phyloP scores from a whole-genome alignment of 1,140 invertebrate genomes.

The Chironomus striatipennis region DNA sequence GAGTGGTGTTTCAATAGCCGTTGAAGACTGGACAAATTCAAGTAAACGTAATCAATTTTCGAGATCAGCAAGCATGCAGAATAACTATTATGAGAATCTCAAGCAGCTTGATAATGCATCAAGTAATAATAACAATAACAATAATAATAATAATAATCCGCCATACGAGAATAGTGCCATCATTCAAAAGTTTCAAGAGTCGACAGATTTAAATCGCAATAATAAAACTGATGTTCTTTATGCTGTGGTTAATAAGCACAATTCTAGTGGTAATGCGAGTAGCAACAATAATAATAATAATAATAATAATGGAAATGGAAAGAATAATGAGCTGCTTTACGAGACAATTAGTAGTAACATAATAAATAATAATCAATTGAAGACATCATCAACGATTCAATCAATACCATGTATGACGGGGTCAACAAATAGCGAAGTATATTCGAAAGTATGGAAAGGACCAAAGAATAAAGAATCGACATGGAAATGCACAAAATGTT shows the following conservation, averaged over 20 bases:
- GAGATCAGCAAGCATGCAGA: not conserved
- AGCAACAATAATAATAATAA: slow-evolving; percentile 33
- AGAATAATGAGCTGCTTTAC: not conserved
- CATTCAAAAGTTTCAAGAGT: slow-evolving; percentile 21
- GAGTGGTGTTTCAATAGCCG: slow-evolving; percentile 35
- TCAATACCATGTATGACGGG: slow-evolving; percentile 27
- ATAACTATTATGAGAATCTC: slow-evolving; percentile 26
- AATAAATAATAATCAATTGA: slow-evolving; percentile 26
- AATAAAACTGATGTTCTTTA: slow-evolving; percentile 33
- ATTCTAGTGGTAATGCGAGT: slow-evolving; percentile 25
- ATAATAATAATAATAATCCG: slow-evolving; percentile 24
- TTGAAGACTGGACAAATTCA: slow-evolving; percentile 36
- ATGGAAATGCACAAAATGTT: slow-evolving; percentile 82
- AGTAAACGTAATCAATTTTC: not conserved
- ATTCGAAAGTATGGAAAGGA: slow-evolving; percentile 41
- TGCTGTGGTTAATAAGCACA: slow-evolving; percentile 38
- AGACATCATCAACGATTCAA: slow-evolving; percentile 24
- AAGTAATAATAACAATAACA: not conserved
- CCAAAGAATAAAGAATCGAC: slow-evolving; percentile 46
- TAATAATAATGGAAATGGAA: not conserved
- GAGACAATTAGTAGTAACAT: slow-evolving; percentile 27
- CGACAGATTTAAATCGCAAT: slow-evolving; percentile 25
- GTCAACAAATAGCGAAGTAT: slow-evolving; percentile 32
- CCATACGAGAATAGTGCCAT: slow-evolving; percentile 32
- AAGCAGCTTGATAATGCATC: slow-evolving; percentile 23